These are phyloP conservation scores for Percopsis transmontana DNA, from an alignment of 2,113 vertebrate species.

Conservation along the genomic window DNA sequence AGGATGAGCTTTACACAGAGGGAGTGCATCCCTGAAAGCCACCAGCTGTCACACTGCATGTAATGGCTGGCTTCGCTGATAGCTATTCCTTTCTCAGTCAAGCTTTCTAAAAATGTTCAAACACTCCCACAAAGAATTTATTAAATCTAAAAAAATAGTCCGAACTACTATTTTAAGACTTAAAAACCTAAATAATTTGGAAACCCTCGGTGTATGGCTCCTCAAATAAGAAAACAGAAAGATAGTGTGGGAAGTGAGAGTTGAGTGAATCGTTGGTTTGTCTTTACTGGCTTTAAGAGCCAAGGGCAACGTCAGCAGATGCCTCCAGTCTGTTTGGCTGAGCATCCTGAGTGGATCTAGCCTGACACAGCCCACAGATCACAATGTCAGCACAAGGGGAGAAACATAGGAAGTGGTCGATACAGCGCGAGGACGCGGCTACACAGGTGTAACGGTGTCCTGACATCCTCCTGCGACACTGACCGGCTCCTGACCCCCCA, in stretches of 20 bases:
- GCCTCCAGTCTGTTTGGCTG: constrained; percentile 17
- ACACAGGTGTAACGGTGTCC: constrained; percentile 39
- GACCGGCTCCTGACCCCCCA: constrained; percentile 43
- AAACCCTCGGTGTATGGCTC: background rate
- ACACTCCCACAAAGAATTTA: background rate
- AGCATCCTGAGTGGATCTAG: constrained; percentile 34
- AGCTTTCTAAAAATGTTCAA: background rate
- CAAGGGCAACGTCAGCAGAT: constrained; percentile 48
- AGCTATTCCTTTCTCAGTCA: background rate
- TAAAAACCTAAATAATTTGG: background rate
- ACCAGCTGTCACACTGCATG: constrained; percentile 18
- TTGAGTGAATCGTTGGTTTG: constrained; percentile 44
- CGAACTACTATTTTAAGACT: background rate
- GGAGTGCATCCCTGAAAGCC: constrained; percentile 16
- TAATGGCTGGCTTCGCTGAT: constrained; percentile 11
- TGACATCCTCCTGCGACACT: constrained; percentile 23
- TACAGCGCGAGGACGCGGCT: constrained; percentile 31
- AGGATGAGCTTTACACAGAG: constrained; percentile 30
- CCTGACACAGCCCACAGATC: constrained; percentile 21
- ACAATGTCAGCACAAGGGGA: constrained; percentile 44
- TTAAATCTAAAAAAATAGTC: background rate
- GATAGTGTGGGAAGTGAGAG: constrained; percentile 27
- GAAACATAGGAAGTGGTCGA: constrained; percentile 48
- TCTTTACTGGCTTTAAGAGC: background rate
- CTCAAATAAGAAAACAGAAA: background rate